Evolutionary conservation across 1,140 invertebrate species (phyloP), one percentile per base, ranked within the genome.

Genomic region (Lepidurus apus): DNA sequence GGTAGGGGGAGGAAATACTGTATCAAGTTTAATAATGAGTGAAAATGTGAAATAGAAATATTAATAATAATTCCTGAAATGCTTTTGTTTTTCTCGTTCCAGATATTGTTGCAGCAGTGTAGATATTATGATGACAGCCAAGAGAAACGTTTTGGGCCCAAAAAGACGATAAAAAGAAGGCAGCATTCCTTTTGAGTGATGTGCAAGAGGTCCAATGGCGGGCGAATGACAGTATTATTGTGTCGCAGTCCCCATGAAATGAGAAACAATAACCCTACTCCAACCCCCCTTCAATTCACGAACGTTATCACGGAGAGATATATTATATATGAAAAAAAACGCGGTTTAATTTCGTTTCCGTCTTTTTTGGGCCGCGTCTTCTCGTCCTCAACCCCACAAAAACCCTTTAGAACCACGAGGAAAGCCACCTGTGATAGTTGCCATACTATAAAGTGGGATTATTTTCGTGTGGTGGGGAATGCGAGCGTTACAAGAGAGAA

Each of bases 121-220:
- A 65, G 13, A 65, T 65, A 65, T 13, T 65, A 65, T 65, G 8
- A 65, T 65, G 53, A 65, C 21, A 65, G 13, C 17, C 21, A 65
- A 13, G 13, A 65, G 53, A 65, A 21, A 13, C 17, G 53, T 65
- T 65, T n/a, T 21, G 53, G 53, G 53, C 53, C 53, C 53, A 65
- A 47, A 47, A 65, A 13, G 53, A 65, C 21, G 53, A 65, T 21
- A 21, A 65, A 65, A 65, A 65, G 17, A n/a, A n/a, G 17, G 53
- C 53, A 65, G 53, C 53, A 65, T 65, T 65, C 53, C 53, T 65
- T 65, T 65, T 65, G 53, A 65, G 53, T 65, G 53, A 65, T 65
- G 21, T 65, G 53, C 53, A 65, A 65, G 53, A 21, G 53, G 17
- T 13, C 17, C 53, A 65, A 65, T 13, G 21, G 13, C 21, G 7